phyloP scores from a whole-genome alignment of 2,113 vertebrate species.

The Micronycteris hirsuta region DNA sequence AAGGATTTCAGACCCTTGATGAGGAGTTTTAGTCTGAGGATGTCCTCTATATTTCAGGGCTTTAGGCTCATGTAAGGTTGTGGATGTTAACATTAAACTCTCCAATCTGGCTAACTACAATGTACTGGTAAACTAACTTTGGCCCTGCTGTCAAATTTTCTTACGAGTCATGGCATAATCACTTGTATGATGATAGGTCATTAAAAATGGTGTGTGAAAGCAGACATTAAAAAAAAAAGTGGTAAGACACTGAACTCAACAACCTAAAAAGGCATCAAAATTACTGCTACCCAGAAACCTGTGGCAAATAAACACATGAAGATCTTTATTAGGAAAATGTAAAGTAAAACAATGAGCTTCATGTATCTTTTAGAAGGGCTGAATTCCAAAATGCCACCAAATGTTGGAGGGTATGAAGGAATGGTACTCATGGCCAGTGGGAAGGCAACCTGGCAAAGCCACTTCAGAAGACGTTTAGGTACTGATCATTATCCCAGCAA shows the following conservation, averaged over 20 bases:
- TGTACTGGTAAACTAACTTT: neutral
- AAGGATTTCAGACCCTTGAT: neutral
- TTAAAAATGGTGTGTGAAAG: neutral
- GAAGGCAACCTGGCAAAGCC: neutral
- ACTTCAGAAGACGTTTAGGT: neutral
- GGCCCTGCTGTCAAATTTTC: neutral
- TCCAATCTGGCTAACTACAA: neutral
- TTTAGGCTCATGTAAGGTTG: neutral
- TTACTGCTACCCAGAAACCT: neutral
- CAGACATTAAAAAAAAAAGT: neutral
- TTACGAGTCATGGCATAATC: neutral
- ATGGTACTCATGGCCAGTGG: neutral
- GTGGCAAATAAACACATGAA: neutral
- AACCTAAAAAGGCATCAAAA: neutral
- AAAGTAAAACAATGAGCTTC: neutral
- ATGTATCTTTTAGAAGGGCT: neutral
- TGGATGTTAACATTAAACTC: neutral
- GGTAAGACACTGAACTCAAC: neutral
- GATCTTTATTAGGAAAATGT: neutral
- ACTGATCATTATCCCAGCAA: neutral
- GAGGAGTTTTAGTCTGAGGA: neutral
- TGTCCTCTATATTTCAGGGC: neutral
- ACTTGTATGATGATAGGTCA: neutral
- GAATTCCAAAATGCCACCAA: neutral
- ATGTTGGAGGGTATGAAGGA: neutral